Base-by-base conservation (phyloP, 2,113 vertebrate genomes). In the Apus apus region DNA sequence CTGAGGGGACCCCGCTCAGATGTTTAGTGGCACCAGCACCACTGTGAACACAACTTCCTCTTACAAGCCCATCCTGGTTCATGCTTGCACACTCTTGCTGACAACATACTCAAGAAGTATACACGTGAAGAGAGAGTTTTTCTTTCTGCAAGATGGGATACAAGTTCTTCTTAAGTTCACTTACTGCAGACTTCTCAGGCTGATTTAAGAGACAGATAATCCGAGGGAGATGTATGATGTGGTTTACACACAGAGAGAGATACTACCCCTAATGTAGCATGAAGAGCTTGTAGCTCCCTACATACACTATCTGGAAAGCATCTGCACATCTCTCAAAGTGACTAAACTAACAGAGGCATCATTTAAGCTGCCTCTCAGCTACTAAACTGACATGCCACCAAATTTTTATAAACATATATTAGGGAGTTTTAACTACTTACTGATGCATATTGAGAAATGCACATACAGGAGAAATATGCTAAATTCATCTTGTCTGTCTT, bases 81-180 rank as follows among this genome's bases (percentile, higher is more conserved):
- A n/a, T n/a, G n/a, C n/a, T 13, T 40, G 40, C 40, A 40, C 40
- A 40, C 40, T 67, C 79, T 8, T 43, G 36, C 11, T 0, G 0
- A 17, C 5, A 5, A 45, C 1, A 1, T 30, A 53, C 12, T 43
- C n/a, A 66, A 78, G 57, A 90, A 85, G 75, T n/a, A 66, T 54
- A 66, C 14, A 48, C 0, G 0, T 19, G 22, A 56, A 85, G 50
- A 82, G 9, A 71, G 34, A 66, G 38, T 38, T 75, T 65, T n/a
- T 45, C 15, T 60, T 74, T 76, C 54, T 79, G 60, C 50, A 65
- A 58, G 58, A 6, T 76, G 32, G 12, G 50, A 43, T 50, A 26
- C 54, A 56, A 78, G 30, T 20, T 40, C 60, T 73, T 86, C 72
- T 32, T 11, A 29, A 34, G 43, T 13, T 65, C 60, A 54, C 29